phyloP scores from a whole-genome alignment of 64 coral and sea anemone genomes.

The Dendrophyllia cribrosa region DNA sequence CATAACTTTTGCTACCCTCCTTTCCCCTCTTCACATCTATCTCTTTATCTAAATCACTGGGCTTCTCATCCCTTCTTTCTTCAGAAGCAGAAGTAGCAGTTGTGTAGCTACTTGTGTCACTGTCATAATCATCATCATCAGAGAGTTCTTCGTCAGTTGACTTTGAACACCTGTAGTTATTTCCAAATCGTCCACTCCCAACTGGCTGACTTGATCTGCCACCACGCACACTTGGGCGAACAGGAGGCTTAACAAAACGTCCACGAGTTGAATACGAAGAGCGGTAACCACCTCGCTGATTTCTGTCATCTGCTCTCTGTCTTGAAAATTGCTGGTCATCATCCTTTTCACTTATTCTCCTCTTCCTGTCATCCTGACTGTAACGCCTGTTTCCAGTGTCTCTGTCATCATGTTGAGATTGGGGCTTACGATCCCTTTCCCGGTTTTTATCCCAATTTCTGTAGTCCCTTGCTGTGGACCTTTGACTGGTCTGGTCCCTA shows the following conservation, averaged over 20 bases:
- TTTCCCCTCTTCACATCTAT: conserved; percentile 30
- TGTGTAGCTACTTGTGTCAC: conserved; percentile 91
- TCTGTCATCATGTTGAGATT: neutral
- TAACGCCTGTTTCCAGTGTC: conserved; percentile 13
- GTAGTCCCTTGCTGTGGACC: conserved; percentile 24
- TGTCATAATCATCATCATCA: conserved; percentile 84
- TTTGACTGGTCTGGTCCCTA: conserved; percentile 17
- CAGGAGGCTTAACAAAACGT: neutral
- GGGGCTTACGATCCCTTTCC: conserved; percentile 20
- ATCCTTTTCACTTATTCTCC: neutral
- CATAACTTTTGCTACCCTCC: conserved; percentile 17
- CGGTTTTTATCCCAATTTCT: conserved; percentile 33
- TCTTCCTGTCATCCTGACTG: conserved; percentile 31
- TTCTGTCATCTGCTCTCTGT: neutral
- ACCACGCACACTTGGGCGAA: neutral
- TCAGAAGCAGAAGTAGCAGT: conserved; percentile 97
- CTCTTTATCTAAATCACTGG: conserved; percentile 13
- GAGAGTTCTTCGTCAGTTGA: conserved; percentile 59
- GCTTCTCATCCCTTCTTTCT: conserved; percentile 74
- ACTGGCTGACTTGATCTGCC: conserved; percentile 74
- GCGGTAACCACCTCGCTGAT: conserved; percentile 4
- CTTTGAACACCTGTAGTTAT: conserved; percentile 54
- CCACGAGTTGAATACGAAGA: conserved; percentile 71
- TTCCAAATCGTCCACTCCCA: conserved; percentile 84
- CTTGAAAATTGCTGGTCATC: conserved; percentile 27